phyloP scores from a whole-genome alignment of 2,797 vertebrate species.

The Prunella strophiata region DNA sequence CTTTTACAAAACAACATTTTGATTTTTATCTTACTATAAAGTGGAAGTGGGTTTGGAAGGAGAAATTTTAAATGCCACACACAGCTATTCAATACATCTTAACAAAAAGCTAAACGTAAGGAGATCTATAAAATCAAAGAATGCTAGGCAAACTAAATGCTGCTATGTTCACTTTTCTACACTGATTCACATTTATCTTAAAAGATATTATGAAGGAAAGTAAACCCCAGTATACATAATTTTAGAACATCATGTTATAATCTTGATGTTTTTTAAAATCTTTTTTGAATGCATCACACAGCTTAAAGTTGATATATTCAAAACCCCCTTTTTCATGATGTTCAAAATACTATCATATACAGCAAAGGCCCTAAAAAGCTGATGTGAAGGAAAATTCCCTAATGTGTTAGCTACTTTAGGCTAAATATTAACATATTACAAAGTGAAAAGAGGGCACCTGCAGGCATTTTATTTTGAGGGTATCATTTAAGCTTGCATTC shows the following conservation, averaged over 20 bases:
- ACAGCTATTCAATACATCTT: not conserved
- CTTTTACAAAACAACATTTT: not conserved
- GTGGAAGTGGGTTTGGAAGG: not conserved
- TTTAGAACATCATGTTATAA: conserved; percentile 27
- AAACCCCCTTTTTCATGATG: not conserved
- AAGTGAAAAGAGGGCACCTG: not conserved
- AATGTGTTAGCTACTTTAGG: not conserved
- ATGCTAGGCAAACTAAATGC: not conserved
- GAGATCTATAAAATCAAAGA: conserved; percentile 27
- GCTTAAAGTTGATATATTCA: not conserved
- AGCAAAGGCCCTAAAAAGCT: not conserved
- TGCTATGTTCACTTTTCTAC: not conserved
- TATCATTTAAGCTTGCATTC: not conserved
- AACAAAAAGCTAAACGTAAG: not conserved
- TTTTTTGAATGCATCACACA: not conserved
- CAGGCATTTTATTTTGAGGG: not conserved
- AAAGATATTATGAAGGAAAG: conserved; percentile 8
- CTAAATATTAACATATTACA: not conserved
- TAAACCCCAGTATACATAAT: not conserved
- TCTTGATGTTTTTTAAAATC: conserved; percentile 9
- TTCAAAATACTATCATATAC: not conserved
- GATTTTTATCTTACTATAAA: not conserved
- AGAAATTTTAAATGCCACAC: not conserved
- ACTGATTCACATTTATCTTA: not conserved
- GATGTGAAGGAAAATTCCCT: not conserved